Conservation (phyloP, 2,113 vertebrate genomes). For the Nycticebus coucang region DNA sequence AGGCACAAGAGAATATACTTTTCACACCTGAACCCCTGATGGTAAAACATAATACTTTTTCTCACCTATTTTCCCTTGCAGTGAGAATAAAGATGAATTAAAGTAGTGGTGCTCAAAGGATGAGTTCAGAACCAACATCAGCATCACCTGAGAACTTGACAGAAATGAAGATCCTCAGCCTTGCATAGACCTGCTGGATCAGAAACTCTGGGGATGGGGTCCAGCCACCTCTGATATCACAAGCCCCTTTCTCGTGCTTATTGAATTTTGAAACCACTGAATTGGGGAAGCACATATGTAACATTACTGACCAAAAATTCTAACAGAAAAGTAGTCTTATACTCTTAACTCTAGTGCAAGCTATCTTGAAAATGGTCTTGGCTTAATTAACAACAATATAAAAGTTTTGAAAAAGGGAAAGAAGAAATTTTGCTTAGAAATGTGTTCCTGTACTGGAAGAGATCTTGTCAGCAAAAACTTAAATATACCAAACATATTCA, state of each 20-base stretch:
- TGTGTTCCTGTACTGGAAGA: not conserved
- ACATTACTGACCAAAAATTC: not conserved
- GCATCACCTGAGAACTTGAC: not conserved
- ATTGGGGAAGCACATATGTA: not conserved
- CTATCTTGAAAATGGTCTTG: slow-evolving; percentile 8
- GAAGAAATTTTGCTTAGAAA: not conserved
- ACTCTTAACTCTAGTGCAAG: not conserved
- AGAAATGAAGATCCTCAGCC: not conserved
- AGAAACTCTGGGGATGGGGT: not conserved
- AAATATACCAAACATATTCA: not conserved
- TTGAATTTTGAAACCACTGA: not conserved
- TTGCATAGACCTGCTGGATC: not conserved
- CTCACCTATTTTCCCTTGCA: not conserved
- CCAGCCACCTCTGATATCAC: not conserved
- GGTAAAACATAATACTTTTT: not conserved
- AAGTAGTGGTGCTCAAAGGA: not conserved
- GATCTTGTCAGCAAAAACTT: not conserved
- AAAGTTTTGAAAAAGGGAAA: not conserved
- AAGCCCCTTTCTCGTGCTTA: not conserved
- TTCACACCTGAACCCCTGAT: not conserved
- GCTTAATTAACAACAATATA: not conserved
- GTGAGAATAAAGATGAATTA: not conserved
- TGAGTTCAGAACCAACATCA: not conserved
- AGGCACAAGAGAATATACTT: not conserved
- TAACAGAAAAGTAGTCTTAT: not conserved